phyloP scores from a whole-genome alignment of 2,888 invertebrate species.

The Brachycybe producta region DNA sequence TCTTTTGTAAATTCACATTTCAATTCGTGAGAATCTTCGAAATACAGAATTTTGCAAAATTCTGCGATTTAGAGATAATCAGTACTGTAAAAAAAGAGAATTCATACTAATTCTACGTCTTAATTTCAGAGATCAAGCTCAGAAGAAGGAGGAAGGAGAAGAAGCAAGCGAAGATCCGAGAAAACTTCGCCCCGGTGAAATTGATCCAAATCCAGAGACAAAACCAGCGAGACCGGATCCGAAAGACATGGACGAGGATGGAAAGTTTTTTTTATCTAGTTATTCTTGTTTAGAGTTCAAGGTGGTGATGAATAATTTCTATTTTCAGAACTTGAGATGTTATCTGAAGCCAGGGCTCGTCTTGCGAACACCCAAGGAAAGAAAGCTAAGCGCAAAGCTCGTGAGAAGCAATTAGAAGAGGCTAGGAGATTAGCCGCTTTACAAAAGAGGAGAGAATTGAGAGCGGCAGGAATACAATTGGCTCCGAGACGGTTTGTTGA shows the following conservation, averaged over 20 bases:
- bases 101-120: slow-evolving; percentile 9
- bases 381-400: slow-evolving; percentile 53
- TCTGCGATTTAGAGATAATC: neutral
- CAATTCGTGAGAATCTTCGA: neutral
- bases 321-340: slow-evolving; percentile 82
- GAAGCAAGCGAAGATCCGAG: slow-evolving; percentile 86
- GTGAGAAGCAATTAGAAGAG: slow-evolving; percentile 97
- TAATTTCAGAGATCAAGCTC: slow-evolving; percentile 74
- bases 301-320: neutral
- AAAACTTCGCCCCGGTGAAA: slow-evolving; percentile 96
- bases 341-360: slow-evolving; percentile 95
- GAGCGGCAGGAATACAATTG: slow-evolving; percentile 81
- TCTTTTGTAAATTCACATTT: slow-evolving; percentile 54
- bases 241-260: slow-evolving; percentile 99
- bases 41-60: slow-evolving; percentile 9
- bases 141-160: slow-evolving; percentile 88
- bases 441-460: slow-evolving; percentile 91
- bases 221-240: slow-evolving; percentile 98
- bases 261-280: slow-evolving; percentile 37
- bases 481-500: slow-evolving; percentile 24
- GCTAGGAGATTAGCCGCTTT: slow-evolving; percentile 88
- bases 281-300: neutral
- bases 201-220: slow-evolving; percentile 98
- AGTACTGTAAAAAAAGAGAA: neutral
- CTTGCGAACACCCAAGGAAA: slow-evolving; percentile 85